Evolutionary conservation across 2,888 invertebrate species (phyloP), one percentile per base, ranked within the genome.

Genomic region (Drosophila mettleri): DNA sequence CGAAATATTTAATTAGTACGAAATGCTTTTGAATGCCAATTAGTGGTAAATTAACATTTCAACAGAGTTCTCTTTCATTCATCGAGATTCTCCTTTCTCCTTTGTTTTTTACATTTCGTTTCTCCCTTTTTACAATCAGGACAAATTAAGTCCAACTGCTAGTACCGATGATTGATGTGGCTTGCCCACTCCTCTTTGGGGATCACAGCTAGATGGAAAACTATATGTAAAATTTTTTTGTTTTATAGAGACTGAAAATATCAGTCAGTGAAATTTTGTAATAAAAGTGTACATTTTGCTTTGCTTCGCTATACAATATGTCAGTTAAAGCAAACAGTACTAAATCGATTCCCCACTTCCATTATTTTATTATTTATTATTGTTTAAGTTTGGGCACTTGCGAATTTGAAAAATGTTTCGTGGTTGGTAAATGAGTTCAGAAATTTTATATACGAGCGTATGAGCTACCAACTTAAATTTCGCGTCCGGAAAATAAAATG

Each of bases 1-100:
- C 81, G 83, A 88, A 87, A 89, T 87, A 86, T 89, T 87, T 88
- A 88, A 89, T 89, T 88, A 88, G 83, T 83, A 87, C 85, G 74
- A 78, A 90, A 86, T 82, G 80, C 80, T 78, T 90, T 89, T 89
- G 86, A 85, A 84, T 83, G 80, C 81, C 85, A 88, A 88, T 88
- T 88, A 89, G 83, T 88, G 89, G 87, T 73, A 80, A 89, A 86
- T 86, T 86, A 79, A 86, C 84, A 80, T 84, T 83, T 72, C 75
- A 78, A 72, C 59, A 57, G 69, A 33, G 67, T 57, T 70, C 24
- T 51, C 63, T 74, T 54, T 55, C 43, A 59, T 74, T 74, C 63
- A 48, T 46, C 18, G 34, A 39, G 43, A 20, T 34, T 46, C 38
- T 20, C 39, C 33, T 38, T 27, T 20, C 5, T n/a, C 18, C 45